Evolutionary conservation across 2,888 invertebrate species (phyloP), one percentile per base, ranked within the genome.

Genomic region (Cremastinae sp.): DNA sequence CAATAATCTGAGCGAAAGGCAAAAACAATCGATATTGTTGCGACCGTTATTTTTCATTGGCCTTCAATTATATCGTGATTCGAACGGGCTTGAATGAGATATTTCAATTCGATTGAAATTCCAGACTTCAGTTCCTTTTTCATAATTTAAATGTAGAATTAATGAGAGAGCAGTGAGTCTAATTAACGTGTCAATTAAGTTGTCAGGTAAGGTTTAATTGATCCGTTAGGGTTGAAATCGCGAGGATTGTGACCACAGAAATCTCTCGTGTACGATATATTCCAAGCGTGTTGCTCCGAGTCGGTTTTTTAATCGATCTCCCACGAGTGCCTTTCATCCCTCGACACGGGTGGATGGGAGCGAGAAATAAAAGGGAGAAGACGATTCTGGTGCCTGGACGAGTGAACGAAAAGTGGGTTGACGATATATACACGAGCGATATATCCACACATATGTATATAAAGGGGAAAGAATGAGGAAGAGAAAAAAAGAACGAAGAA

Each of bases 291-390:
- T 55, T 28, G 39, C 28, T 55, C 45, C 14, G 43, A 68, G 58
- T 76, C 59, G 20, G 61, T 55, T 72, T 76, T 76, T 76, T 76
- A 76, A 76, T 76, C 75, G 72, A 72, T 76, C 75, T 68, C 39
- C 56, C 72, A 39, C 68, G 68, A 68, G 70, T 76, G 28, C 72
- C 55, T 76, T 72, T 71, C 71, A 62, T 58, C 66, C 70, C 49
- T 45, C 61, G 1, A 9, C 18, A 59, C 53, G 59, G 53, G 14
- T 45, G 61, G 61, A 58, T 64, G 58, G 35, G 51, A 69, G 64
- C 14, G 72, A 69, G 53, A 76, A 68, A 64, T 69, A 72, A 76
- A 76, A 72, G 68, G 56, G 64, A 65, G 74, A 70, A 71, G 49
- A 65, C 59, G 53, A 47, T 74, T 59, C 55, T 39, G 74, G 37